Evolutionary conservation across 2,113 vertebrate species (phyloP).

Genomic region (Coreoperca whiteheadi): DNA sequence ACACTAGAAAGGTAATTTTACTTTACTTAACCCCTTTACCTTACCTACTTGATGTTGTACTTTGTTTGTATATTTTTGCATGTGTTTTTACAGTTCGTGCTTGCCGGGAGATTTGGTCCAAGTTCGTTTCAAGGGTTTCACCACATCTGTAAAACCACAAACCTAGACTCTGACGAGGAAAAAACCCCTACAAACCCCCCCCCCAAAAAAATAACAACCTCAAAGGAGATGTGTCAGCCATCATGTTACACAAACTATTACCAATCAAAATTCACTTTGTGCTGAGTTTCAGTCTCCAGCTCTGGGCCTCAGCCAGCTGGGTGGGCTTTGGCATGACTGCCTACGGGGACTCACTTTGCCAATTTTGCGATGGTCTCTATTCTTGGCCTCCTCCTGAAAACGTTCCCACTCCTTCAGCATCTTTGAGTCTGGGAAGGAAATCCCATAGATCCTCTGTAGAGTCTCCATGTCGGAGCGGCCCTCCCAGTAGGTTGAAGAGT

Average conservation of each 20-base stretch:
- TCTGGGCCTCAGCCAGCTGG: constrained; percentile 20
- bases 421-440: constrained; percentile 97
- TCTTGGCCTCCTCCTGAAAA: constrained; percentile 98
- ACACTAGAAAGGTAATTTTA: neutral
- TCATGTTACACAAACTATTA: constrained; percentile 16
- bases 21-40: neutral
- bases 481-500: constrained; percentile 99
- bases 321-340: neutral
- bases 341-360: constrained; percentile 87
- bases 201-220: too few species aligned
- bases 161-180: neutral
- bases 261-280: constrained; percentile 16
- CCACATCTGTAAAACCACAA: constrained; percentile 32
- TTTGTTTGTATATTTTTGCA: constrained; percentile 1
- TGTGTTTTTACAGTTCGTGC: neutral
- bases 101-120: neutral
- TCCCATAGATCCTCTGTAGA: constrained; percentile 96
- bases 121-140: constrained; percentile 11
- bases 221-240: neutral
- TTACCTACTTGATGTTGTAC: neutral
- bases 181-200: too few species aligned
- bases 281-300: constrained; percentile 2
- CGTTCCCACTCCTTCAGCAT: constrained; percentile 99
- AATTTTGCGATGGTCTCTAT: constrained; percentile 96
- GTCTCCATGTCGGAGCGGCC: constrained; percentile 97